These are phyloP conservation scores for Falco berigora DNA, from an alignment of 2,797 vertebrate genomes.

Conservation along the genomic window DNA sequence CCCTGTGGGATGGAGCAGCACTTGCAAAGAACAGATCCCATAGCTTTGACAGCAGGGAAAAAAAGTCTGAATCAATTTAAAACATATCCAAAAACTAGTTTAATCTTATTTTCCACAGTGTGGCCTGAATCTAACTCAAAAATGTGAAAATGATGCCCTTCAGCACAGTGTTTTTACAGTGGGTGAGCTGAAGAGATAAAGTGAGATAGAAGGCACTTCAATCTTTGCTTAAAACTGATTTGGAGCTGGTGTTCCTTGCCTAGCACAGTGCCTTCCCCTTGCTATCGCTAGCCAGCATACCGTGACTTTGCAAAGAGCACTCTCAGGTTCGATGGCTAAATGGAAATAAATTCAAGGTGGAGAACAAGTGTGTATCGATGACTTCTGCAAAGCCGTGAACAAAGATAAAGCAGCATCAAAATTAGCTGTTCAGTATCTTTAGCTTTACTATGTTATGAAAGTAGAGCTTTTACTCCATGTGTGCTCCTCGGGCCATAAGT, in stretches of 20 bases:
- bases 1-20: fast-evolving
- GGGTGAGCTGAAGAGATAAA: background rate
- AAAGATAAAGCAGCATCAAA: background rate
- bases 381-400: background rate
- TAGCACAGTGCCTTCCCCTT: background rate
- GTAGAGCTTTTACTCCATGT: background rate
- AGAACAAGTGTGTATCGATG: background rate
- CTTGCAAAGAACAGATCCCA: background rate
- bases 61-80: background rate
- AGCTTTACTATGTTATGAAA: background rate
- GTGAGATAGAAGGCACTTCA: background rate
- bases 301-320: background rate
- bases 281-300: background rate
- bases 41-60: background rate
- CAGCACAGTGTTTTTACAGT: background rate
- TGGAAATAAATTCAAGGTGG: background rate
- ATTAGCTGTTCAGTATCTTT: background rate
- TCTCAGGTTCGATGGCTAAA: background rate
- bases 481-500: fast-evolving
- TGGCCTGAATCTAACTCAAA: background rate
- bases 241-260: background rate
- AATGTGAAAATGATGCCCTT: background rate
- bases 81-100: background rate
- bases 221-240: background rate
- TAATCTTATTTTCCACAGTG: background rate